Evolutionary conservation across 2,113 vertebrate species (phyloP), one percentile per base, ranked within the genome.

Genomic region (Sinocyclocheilus anshuiensis): DNA sequence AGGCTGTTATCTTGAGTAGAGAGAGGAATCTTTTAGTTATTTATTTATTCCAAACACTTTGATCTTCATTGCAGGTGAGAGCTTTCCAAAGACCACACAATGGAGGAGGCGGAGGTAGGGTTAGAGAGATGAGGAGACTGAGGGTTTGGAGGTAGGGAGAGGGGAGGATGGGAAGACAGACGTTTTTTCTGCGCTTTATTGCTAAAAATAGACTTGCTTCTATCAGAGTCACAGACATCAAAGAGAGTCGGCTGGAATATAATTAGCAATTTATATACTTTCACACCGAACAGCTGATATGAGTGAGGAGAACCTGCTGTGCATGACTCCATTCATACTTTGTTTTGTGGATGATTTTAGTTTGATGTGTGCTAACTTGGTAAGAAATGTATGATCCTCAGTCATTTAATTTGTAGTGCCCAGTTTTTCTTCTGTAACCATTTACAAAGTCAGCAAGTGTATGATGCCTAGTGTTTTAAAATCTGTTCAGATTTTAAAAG

Each of bases 231-330:
- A 67, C 48, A 88, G 76, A 82, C 86, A 89, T 90, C 85, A 90
- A 90, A 88, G 83, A 84, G 33, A 83, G 65, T 61, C 16, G 50
- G 65, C 83, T 82, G n/a, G 87, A 86, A 85, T 69, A 75, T 86
- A 90, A 90, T 91, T 91, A 91, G 84, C 87, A 81, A 88, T 89
- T 88, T 71, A 79, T 84, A 86, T 84, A 84, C 55, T 69, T 90
- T 85, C 81, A 83, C 82, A 84, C 69, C 75, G 10, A 88, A 86
- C 83, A 88, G 88, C 86, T 90, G 88, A 89, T 85, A 42, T 50
- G 55, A 33, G 29, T 33, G 29, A 33, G 29, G 29, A 33, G 48
- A 55, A 75, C 39, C 77, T 53, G 76, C n/a, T 77, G 48, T 77
- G 76, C 50, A 18, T 18, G 24, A 29, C 16, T 20, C 7, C 75